Conservation (phyloP, 2,888 invertebrate species). For the Cremastinae sp. region DNA sequence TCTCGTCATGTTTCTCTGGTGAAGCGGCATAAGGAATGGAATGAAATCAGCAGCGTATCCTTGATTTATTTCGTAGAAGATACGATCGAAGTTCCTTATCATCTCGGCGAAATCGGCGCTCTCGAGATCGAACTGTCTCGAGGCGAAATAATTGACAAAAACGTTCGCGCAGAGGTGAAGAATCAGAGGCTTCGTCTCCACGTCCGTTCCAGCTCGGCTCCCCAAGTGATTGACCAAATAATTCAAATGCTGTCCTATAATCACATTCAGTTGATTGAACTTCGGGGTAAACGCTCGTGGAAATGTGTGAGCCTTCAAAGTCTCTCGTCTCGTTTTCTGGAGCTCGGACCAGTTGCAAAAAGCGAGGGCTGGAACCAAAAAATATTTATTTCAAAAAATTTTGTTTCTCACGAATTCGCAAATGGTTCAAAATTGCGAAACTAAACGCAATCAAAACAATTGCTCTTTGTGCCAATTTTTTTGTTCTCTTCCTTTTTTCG, state of each 20-base stretch:
- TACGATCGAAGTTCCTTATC: slow-evolving; percentile 83
- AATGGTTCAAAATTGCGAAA: not conserved
- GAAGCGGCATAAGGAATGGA: slow-evolving; percentile 83
- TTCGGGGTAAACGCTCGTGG: slow-evolving; percentile 82
- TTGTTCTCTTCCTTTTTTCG: not conserved
- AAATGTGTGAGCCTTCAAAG: slow-evolving; percentile 83
- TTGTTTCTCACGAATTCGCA: not conserved
- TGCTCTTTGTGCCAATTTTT: not conserved
- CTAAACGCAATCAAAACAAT: not conserved
- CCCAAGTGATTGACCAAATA: slow-evolving; percentile 73
- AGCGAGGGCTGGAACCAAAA: slow-evolving; percentile 82
- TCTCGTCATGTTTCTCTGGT: slow-evolving; percentile 80
- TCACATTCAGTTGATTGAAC: slow-evolving; percentile 81
- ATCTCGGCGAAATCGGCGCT: slow-evolving; percentile 81
- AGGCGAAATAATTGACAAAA: slow-evolving; percentile 84
- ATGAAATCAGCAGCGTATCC: slow-evolving; percentile 86
- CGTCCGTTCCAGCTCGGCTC: slow-evolving; percentile 65
- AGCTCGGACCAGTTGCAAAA: slow-evolving; percentile 86
- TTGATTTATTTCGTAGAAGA: slow-evolving; percentile 86
- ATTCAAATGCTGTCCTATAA: slow-evolving; percentile 80
- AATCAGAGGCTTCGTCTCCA: slow-evolving; percentile 81
- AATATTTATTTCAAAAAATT: not conserved
- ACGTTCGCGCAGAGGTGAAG: slow-evolving; percentile 83
- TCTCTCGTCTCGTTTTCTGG: slow-evolving; percentile 83
- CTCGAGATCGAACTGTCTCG: slow-evolving; percentile 80